Percentiles rank a stretch among this genome's conserved stretches.
These are phyloP conservation scores for Styela plicata DNA, from an alignment of 23 tunicate species.

Conservation along the genomic window DNA sequence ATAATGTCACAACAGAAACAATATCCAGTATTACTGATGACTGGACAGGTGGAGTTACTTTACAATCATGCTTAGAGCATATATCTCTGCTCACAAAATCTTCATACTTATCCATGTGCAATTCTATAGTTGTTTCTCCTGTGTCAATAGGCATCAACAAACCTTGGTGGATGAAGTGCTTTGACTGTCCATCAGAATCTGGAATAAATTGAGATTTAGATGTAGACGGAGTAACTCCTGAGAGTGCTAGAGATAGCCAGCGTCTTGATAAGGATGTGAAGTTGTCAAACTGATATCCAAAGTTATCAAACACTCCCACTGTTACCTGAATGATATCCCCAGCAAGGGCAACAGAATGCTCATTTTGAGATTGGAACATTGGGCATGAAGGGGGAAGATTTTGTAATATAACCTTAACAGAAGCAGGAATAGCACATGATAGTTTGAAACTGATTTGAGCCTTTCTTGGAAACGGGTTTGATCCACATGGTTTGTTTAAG, in stretches of 20 bases:
- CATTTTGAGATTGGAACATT: conserved; percentile 36
- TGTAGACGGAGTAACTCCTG: conserved; percentile 1
- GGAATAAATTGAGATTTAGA: conserved; percentile 16
- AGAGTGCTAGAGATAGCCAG: conserved; percentile 20
- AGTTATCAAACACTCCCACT: conserved; percentile 55
- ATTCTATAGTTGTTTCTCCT: conserved; percentile 16
- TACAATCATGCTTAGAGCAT: conserved; percentile 16
- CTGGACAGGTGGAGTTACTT: conserved; percentile 43
- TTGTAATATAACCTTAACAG: conserved; percentile 38
- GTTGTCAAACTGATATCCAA: conserved; percentile 64
- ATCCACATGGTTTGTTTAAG: conserved; percentile 56
- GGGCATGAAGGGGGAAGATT: conserved; percentile 63
- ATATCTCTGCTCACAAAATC: conserved; percentile 6
- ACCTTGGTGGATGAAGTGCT: conserved; percentile 38
- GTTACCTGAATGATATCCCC: conserved; percentile 37
- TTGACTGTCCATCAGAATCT: conserved; percentile 41
- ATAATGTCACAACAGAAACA: conserved; percentile 21
- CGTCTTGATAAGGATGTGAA: conserved; percentile 52
- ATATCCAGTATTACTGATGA: conserved; percentile 52
- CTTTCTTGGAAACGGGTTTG: conserved; percentile 67
- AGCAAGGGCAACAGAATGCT: conserved; percentile 59
- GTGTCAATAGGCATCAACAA: not conserved
- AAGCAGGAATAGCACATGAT: conserved; percentile 45
- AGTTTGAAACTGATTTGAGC: conserved; percentile 31
- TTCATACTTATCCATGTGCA: not conserved